phyloP scores from a whole-genome alignment of 2,113 vertebrate genomes.

The Amphiprion percula region DNA sequence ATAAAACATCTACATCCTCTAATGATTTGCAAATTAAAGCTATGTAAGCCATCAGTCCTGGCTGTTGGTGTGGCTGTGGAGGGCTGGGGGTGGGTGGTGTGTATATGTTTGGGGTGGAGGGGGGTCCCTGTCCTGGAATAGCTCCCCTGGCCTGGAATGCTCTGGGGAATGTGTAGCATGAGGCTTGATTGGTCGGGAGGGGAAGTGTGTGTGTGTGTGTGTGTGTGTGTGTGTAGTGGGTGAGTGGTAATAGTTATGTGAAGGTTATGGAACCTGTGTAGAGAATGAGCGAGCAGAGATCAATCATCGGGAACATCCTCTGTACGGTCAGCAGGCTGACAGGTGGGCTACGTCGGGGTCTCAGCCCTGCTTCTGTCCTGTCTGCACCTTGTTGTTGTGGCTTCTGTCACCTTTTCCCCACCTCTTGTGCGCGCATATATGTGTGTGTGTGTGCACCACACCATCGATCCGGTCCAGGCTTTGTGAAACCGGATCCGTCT shows the following conservation, averaged over 20 bases:
- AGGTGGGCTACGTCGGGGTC: slow-evolving; percentile 50
- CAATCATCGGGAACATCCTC: slow-evolving; percentile 75
- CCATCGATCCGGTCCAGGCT: slow-evolving; percentile 47
- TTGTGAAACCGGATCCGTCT: slow-evolving; percentile 81
- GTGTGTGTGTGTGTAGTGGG: slow-evolving; percentile 35
- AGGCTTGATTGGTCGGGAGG: slow-evolving; percentile 59
- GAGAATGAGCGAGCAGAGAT: slow-evolving; percentile 65
- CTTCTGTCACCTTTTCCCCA: slow-evolving; percentile 61
- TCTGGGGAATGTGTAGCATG: slow-evolving; percentile 67
- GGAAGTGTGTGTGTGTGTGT: slow-evolving; percentile 39
- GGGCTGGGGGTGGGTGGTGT: slow-evolving; percentile 22
- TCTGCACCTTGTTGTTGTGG: slow-evolving; percentile 79
- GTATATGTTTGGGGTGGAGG: slow-evolving; percentile 1
- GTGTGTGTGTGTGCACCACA: slow-evolving; percentile 7
- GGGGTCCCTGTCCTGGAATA: slow-evolving; percentile 81
- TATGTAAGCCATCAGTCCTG: slow-evolving; percentile 25
- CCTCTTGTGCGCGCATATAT: neutral
- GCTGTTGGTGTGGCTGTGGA: slow-evolving; percentile 47
- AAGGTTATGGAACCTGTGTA: slow-evolving; percentile 64
- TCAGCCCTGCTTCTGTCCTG: slow-evolving; percentile 59
- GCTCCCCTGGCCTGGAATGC: slow-evolving; percentile 80
- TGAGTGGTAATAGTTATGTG: slow-evolving; percentile 41
- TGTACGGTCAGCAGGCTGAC: slow-evolving; percentile 73
- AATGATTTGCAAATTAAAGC: neutral
- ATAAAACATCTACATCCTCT: neutral